A percentile compares a stretch with the other conserved stretches of the same genome.
Conservation (phyloP, 1,140 invertebrate genomes). For the Trichoplusia ni region DNA sequence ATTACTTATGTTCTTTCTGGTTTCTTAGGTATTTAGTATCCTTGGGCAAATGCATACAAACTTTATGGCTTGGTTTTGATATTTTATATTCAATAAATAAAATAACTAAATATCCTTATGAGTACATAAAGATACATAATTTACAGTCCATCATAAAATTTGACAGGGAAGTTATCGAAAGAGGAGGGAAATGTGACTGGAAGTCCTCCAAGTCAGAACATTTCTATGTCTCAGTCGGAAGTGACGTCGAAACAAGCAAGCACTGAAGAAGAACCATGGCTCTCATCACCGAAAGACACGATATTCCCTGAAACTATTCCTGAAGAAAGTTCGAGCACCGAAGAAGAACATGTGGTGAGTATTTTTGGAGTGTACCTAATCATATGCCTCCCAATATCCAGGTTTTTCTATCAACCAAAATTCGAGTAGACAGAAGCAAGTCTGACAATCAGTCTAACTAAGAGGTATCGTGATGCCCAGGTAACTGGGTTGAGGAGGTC, state of each 20-base stretch:
- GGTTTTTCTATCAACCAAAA: too few species aligned
- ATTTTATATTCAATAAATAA: not conserved
- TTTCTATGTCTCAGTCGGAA: conserved; percentile 82
- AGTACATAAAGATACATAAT: too few species aligned
- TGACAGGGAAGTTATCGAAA: conserved; percentile 82
- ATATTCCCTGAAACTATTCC: conserved; percentile 95
- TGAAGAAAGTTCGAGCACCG: conserved; percentile 94
- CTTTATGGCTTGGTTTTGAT: conserved; percentile 7
- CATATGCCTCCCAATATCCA: too few species aligned
- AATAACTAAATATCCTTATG: too few species aligned
- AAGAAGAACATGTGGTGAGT: conserved; percentile 93
- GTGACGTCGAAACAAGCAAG: conserved; percentile 77
- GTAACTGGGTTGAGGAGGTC: too few species aligned
- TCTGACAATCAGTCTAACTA: too few species aligned
- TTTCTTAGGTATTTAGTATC: conserved; percentile 19
- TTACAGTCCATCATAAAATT: conserved; percentile 10
- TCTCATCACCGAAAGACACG: conserved; percentile 92
- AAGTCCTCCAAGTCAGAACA: conserved; percentile 85
- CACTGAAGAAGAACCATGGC: conserved; percentile 86
- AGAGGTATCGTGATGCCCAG: too few species aligned
- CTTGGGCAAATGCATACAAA: conserved; percentile 12
- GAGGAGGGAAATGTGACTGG: conserved; percentile 81
- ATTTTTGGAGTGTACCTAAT: too few species aligned
- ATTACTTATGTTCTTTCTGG: conserved; percentile 4
- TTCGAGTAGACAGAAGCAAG: too few species aligned